These are phyloP conservation scores for Pseudomugil tenellus DNA, from an alignment of 2,797 vertebrate genomes.

Conservation along the genomic window DNA sequence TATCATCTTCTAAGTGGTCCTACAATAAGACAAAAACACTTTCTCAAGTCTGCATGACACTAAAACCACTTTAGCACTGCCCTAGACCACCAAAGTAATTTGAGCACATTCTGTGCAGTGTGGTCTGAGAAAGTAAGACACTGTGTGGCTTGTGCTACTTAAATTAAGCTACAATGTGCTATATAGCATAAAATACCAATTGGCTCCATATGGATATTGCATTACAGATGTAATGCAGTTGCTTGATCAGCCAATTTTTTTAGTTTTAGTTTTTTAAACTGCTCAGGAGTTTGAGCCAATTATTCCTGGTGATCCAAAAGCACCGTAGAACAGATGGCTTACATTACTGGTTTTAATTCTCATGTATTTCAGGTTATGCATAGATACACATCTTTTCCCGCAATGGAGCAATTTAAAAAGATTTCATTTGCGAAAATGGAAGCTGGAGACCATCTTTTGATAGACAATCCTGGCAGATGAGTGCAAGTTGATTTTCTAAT, in stretches of 20 bases:
- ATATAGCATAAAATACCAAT: no score
- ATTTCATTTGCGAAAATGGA: not conserved
- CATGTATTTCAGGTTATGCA: not conserved
- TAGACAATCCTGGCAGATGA: not conserved
- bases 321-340: no score
- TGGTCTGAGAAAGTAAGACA: no score
- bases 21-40: not conserved
- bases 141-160: no score
- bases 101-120: not conserved
- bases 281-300: no score
- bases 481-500: not conserved
- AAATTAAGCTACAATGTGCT: no score
- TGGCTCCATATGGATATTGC: not conserved
- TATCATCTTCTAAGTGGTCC: not conserved
- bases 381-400: not conserved
- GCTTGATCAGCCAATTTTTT: not conserved
- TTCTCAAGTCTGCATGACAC: not conserved
- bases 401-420: not conserved
- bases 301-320: not conserved
- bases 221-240: not conserved
- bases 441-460: not conserved
- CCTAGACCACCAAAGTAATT: not conserved
- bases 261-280: not conserved
- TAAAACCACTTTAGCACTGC: not conserved
- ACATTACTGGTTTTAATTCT: not conserved